Percentiles rank a stretch among this genome's conserved stretches.
Conservation (phyloP, 2,113 vertebrate genomes). For the Tinamus guttatus region DNA sequence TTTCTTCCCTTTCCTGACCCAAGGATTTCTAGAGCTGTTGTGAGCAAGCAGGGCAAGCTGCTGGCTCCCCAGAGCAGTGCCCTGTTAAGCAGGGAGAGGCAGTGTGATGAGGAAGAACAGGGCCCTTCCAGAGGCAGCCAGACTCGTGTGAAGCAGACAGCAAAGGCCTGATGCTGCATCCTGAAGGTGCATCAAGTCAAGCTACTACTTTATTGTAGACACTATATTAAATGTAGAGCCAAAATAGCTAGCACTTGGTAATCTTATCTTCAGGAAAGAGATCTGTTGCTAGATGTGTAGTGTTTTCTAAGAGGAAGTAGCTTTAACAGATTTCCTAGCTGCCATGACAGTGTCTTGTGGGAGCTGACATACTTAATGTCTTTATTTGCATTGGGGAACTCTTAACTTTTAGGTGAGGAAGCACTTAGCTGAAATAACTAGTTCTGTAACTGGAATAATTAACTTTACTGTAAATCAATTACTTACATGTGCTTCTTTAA, state of each 20-base stretch:
- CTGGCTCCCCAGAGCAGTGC: accelerated
- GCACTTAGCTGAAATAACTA: background rate
- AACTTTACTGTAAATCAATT: background rate
- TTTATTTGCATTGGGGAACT: background rate
- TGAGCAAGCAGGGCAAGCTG: background rate
- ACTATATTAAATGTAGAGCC: background rate
- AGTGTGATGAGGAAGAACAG: background rate
- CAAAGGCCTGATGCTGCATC: background rate
- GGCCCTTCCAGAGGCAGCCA: accelerated
- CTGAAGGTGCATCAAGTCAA: background rate
- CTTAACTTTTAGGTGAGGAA: background rate
- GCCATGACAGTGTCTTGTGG: background rate
- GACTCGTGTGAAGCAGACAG: background rate
- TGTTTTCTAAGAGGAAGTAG: background rate
- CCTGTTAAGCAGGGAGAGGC: background rate
- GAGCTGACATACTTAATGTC: background rate
- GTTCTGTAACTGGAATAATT: background rate
- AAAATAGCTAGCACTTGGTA: background rate
- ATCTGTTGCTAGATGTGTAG: background rate
- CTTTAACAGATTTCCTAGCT: background rate
- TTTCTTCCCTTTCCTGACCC: background rate
- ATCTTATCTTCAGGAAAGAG: background rate
- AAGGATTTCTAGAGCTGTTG: background rate
- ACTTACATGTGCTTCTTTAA: background rate
- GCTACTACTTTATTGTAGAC: background rate